phyloP scores from a whole-genome alignment of 2,113 vertebrate species.

The Plectropomus leopardus region DNA sequence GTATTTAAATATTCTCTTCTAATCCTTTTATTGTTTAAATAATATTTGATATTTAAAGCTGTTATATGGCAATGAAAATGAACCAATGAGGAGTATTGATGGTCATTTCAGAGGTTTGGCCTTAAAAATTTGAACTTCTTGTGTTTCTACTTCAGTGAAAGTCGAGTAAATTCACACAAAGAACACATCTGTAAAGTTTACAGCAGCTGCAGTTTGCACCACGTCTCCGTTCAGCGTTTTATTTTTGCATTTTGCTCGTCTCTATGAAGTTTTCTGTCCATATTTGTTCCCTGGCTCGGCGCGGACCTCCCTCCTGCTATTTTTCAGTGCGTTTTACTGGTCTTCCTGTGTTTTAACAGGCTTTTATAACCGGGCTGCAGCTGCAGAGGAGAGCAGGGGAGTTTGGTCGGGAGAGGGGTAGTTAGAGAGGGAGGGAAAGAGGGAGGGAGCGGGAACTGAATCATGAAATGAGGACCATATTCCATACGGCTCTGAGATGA shows the following conservation, averaged over 20 bases:
- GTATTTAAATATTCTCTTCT: too few species aligned
- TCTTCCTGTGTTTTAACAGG: constrained; percentile 79
- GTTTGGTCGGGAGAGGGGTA: constrained; percentile 57
- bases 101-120: neutral
- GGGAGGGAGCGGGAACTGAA: constrained; percentile 78
- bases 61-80: too few species aligned
- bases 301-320: constrained; percentile 63
- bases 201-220: neutral
- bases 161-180: neutral
- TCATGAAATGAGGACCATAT: constrained; percentile 87
- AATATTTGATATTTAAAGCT: too few species aligned
- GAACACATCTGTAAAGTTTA: constrained; percentile 11
- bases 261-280: constrained; percentile 40
- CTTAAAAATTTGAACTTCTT: neutral
- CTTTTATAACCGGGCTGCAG: constrained; percentile 75
- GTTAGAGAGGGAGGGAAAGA: constrained; percentile 62
- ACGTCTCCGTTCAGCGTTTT: constrained; percentile 12
- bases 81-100: too few species aligned
- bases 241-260: constrained; percentile 15
- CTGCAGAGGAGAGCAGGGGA: constrained; percentile 65
- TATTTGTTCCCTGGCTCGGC: constrained; percentile 14
- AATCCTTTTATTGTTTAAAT: too few species aligned
- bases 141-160: neutral
- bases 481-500: constrained; percentile 77
- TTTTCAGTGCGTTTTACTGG: constrained; percentile 74